These are phyloP conservation scores for Smutsia temminckii DNA, from an alignment of 2,797 vertebrate genomes.

Conservation along the genomic window DNA sequence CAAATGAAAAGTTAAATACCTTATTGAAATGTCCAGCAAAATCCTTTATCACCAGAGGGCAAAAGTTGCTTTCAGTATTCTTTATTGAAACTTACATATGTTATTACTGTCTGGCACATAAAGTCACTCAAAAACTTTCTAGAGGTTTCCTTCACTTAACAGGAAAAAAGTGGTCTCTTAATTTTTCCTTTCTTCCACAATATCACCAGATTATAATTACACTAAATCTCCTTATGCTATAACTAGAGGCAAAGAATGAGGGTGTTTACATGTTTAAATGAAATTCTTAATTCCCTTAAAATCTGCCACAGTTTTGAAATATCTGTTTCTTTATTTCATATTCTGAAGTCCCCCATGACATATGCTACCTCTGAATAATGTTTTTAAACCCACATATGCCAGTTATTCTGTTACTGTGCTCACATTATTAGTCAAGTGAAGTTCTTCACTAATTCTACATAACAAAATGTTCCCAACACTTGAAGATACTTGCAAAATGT, in stretches of 20 bases:
- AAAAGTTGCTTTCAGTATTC: conserved; percentile 61
- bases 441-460: conserved; percentile 42
- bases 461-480: conserved; percentile 49
- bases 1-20: conserved; percentile 70
- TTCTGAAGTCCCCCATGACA: conserved; percentile 43
- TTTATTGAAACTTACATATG: conserved; percentile 63
- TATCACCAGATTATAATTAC: conserved; percentile 52
- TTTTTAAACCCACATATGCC: conserved; percentile 52
- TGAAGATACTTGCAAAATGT: neutral
- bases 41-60: conserved; percentile 59
- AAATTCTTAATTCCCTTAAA: conserved; percentile 57
- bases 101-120: conserved; percentile 52
- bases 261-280: conserved; percentile 64
- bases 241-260: neutral
- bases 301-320: conserved; percentile 49
- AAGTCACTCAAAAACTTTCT: conserved; percentile 43
- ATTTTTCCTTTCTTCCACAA: conserved; percentile 17
- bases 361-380: conserved; percentile 64
- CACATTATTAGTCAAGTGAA: conserved; percentile 55
- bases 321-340: conserved; percentile 40
- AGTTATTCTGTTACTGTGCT: neutral
- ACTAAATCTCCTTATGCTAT: conserved; percentile 18
- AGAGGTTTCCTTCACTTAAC: conserved; percentile 47
- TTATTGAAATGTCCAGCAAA: conserved; percentile 64
- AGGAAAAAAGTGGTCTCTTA: neutral